These are phyloP conservation scores for Sandelia bainsii DNA, from an alignment of 2,797 vertebrate genomes.

Conservation along the genomic window DNA sequence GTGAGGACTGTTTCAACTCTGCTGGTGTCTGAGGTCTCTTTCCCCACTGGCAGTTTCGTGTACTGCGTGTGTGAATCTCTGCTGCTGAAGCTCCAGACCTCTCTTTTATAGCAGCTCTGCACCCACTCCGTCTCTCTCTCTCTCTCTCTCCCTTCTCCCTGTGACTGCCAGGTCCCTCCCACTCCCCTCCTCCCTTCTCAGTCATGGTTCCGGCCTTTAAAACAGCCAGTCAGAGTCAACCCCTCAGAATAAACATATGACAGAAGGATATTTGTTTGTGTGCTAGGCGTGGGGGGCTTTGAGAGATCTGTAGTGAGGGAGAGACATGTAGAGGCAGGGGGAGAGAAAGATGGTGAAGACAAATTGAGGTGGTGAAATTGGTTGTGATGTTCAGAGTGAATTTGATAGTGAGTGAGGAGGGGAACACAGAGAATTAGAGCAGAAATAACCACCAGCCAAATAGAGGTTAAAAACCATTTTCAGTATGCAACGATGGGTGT, in stretches of 20 bases:
- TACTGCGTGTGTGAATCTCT: constrained; percentile 40
- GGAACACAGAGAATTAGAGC: constrained; percentile 2
- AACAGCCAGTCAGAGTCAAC: constrained; percentile 68
- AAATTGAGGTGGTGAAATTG: not conserved
- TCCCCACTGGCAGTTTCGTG: constrained; percentile 17
- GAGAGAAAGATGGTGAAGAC: not conserved
- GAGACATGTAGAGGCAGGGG: not conserved
- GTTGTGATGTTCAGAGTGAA: not conserved
- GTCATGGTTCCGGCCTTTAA: constrained; percentile 73
- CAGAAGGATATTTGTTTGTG: constrained; percentile 14
- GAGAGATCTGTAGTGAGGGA: not conserved
- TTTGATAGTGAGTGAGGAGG: not conserved
- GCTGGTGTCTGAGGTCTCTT: constrained; percentile 7
- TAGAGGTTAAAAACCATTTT: not conserved
- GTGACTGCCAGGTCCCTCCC: constrained; percentile 57
- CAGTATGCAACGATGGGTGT: not conserved
- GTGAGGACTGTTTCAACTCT: constrained; percentile 8
- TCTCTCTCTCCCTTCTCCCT: constrained; percentile 26
- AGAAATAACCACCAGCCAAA: not conserved
- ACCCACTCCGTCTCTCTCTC: constrained; percentile 34
- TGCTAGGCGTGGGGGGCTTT: constrained; percentile 2
- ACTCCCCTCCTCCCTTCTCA: constrained; percentile 58
- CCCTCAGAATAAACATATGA: constrained; percentile 78
- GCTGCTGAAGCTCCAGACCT: constrained; percentile 58
- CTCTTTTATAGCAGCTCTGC: constrained; percentile 79